Conservation (phyloP, 2,888 invertebrate genomes). For the Agriotes lineatus region DNA sequence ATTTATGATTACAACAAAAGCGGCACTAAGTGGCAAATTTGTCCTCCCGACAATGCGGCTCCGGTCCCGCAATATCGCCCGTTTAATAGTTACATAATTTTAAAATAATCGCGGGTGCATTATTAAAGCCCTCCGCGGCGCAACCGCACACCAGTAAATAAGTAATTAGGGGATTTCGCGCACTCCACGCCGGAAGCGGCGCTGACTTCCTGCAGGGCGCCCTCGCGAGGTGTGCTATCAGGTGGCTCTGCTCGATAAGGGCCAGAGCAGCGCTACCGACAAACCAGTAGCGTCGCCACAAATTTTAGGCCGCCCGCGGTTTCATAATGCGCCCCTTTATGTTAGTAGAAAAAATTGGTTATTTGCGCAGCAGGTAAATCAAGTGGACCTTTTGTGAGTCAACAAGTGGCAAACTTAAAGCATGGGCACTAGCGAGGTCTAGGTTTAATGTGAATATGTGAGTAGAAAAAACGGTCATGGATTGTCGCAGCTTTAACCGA, state of each 20-base stretch:
- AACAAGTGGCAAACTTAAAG: too few species aligned
- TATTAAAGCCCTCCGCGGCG: slow-evolving; percentile 51
- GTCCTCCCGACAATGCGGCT: slow-evolving; percentile 14
- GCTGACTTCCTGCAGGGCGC: slow-evolving; percentile 52
- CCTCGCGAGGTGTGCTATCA: slow-evolving; percentile 22
- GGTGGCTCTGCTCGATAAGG: slow-evolving; percentile 32
- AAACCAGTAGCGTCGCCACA: too few species aligned
- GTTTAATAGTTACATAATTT: slow-evolving; percentile 26
- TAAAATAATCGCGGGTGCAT: slow-evolving; percentile 24
- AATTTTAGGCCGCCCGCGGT: too few species aligned
- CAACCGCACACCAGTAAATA: slow-evolving; percentile 56
- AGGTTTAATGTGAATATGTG: too few species aligned
- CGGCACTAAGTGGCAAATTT: slow-evolving; percentile 24
- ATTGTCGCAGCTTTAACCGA: too few species aligned
- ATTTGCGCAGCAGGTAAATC: too few species aligned
- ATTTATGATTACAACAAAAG: slow-evolving; percentile 20
- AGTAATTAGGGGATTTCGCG: slow-evolving; percentile 59
- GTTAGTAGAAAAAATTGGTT: too few species aligned
- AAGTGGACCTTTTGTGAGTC: too few species aligned
- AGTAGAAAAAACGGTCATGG: too few species aligned
- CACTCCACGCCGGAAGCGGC: slow-evolving; percentile 55
- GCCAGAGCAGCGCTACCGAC: slow-evolving; percentile 26
- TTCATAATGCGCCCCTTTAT: too few species aligned
- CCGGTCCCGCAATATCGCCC: neutral
- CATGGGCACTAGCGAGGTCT: too few species aligned